These are phyloP conservation scores for Dendrocincla tyrannina DNA, from an alignment of 2,797 vertebrate species.

Conservation along the genomic window DNA sequence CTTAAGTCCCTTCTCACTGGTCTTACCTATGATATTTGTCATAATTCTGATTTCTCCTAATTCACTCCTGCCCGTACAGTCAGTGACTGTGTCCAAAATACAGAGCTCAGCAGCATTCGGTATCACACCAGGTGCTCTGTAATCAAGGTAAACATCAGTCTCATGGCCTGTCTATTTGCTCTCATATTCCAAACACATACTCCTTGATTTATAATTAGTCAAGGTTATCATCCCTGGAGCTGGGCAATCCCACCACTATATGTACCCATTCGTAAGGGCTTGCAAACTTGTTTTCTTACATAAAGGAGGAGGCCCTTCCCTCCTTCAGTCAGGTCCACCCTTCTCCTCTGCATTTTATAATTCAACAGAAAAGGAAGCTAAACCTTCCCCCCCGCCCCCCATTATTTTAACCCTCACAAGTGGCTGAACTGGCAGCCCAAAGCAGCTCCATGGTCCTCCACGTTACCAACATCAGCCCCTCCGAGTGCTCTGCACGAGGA, in stretches of 20 bases:
- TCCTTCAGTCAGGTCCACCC: neutral
- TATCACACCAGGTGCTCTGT: rapidly evolving
- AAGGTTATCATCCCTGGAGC: neutral
- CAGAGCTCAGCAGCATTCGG: neutral
- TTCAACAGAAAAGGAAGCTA: neutral
- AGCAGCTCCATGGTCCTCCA: neutral
- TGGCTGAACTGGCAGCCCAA: neutral
- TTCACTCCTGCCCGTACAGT: neutral
- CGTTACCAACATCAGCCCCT: neutral
- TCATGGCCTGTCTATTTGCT: rapidly evolving
- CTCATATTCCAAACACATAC: rapidly evolving
- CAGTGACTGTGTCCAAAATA: neutral
- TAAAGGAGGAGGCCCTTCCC: neutral
- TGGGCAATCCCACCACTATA: neutral
- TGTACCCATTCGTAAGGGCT: neutral
- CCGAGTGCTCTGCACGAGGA: neutral
- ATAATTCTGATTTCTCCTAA: neutral
- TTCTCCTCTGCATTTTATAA: neutral
- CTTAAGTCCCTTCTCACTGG: neutral
- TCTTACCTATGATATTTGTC: neutral
- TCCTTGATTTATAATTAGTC: neutral
- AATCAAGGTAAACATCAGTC: rapidly evolving
- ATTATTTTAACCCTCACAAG: neutral
- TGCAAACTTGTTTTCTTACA: neutral
- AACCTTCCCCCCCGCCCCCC: neutral